Evolutionary conservation across 2,797 vertebrate species (phyloP), one percentile per base, ranked within the genome.

Genomic region (Onychomys arenicola): DNA sequence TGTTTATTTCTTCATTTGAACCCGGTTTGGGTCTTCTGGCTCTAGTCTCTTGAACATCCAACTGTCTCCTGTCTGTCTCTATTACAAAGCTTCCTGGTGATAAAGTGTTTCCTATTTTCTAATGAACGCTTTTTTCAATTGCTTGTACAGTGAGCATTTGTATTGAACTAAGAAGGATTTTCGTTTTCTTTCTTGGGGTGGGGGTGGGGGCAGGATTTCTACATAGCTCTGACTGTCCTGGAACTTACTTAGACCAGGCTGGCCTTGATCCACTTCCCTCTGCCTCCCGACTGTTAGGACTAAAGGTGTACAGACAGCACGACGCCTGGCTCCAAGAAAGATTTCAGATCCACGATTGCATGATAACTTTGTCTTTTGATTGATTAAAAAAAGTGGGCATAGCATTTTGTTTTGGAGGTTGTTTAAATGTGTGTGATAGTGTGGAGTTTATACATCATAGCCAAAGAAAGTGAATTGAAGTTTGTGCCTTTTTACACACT

Each of bases 291-390:
- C 17, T 84, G 59, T 8, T 84, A 29, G 29, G 40, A 65, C 40
- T 32, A 21, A 63, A 46, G 27, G 59, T 65, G 40, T 65, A 40
- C 40, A 65, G 29, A 40, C 40, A 65, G 29, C 40, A 43, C 40
- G 13, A 27, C 4, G 40, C 73, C 29, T 65, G 17, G 17, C 10
- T 84, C 23, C 71, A 52, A 83, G 89, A 84, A 86, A 59, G 23
- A 43, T 57, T 94, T 59, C 10, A 82, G 75, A 82, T 89, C 87
- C 10, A 29, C 90, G 49, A 91, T 43, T 80, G 4, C n/a, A 91
- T 55, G 76, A 37, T 9, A 75, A 89, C 83, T 95, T 94, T 89
- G 14, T 82, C n/a, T 95, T 17, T 85, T 73, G 46, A 55, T 82
- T 75, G 46, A 65, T 65, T 83, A 2, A 85, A 65, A 65, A 90